Base-by-base conservation (phyloP, 2,888 invertebrate species). In the Drosophila anceps region DNA sequence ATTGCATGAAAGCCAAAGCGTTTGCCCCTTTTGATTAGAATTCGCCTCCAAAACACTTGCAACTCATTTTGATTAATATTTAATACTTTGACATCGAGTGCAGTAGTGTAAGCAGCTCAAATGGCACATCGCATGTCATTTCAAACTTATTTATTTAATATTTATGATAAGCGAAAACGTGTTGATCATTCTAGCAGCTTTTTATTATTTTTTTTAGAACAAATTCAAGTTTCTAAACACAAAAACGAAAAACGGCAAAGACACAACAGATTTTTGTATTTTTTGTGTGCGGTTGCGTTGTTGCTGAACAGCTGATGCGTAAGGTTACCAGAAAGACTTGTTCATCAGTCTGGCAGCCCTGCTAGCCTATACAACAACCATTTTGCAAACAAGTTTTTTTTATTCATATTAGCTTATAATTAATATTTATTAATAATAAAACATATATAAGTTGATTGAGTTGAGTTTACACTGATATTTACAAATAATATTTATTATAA, bases 41-140 rank as follows among this genome's bases (percentile, higher is more conserved):
- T 48, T 20, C 12, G 2, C n/a, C 20, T 27, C 6, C 7, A 50
- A 66, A 29, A 24, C 53, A 50, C 55, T 39, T 39, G 55, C 66
- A 78, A 60, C 37, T 55, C 48, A 69, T 65, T 55, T 46, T 46
- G 37, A 61, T 77, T 59, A 74, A 76, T 79, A 66, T 73, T 76
- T 82, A 70, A 82, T n/a, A 69, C 69, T 64, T 66, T 68, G 31
- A 4, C n/a, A 10, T 41, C 39, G 13, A 57, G 64, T 51, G 48
- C 62, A 39, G 48, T 57, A 46, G n/a, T 60, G 46, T n/a, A 15
- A 55, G 39, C 53, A 37, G 24, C 50, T 48, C 66, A 35, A 35
- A 35, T 37, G 24, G 41, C 33, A 27, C 37, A 62, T 27, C 18
- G 37, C 61, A 6, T 24, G 18, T 37, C 60, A 65, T 61, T 64